Evolutionary conservation across 2,888 invertebrate species (phyloP), one percentile per base, ranked within the genome.

Genomic region (Erebia aethiops): DNA sequence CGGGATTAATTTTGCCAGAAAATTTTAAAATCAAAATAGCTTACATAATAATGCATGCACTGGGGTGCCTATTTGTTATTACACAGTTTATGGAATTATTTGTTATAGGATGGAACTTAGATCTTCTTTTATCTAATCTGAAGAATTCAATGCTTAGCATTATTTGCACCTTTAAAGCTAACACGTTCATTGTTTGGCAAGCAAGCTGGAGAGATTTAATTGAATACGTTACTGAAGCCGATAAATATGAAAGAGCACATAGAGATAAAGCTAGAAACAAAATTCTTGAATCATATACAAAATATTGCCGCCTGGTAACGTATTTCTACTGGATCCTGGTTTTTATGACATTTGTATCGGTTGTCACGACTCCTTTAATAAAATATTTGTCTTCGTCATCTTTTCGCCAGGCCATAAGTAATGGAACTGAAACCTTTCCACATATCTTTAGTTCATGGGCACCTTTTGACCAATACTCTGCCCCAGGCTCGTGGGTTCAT

Each of bases 371-470:
- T 2, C 90, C 91, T 1, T 73, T 88, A 2, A 79, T 90, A 68
- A 78, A 74, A 75, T 90, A 86, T 74, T 13, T 84, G 2, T 84
- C 87, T 0, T 88, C 89, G 0, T 56, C 78, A 0, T 77, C 74
- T 4, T 89, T 83, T 61, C 83, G 88, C 51, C 84, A 87, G 74
- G 81, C 81, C 14, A 64, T 88, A 26, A 79, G 69, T 1, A 88
- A 88, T 75, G 91, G 88, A 7, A 84, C 84, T 1, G 87, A 88
- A 74, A 49, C 74, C 0, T 92, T 91, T 77, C 89, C 89, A 0
- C 92, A 91, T 61, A 89, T 92, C 26, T 89, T 89, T 54, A 91
- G 89, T 70, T 86, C 91, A 16, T 92, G 91, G 91, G 82, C 88
- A 81, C 91, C 91, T 1, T 83, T 89, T 75, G 86, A 92, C 71